Evolutionary conservation across 2,888 invertebrate genomes (phyloP).

Genomic region (Agrotis ipsilon): DNA sequence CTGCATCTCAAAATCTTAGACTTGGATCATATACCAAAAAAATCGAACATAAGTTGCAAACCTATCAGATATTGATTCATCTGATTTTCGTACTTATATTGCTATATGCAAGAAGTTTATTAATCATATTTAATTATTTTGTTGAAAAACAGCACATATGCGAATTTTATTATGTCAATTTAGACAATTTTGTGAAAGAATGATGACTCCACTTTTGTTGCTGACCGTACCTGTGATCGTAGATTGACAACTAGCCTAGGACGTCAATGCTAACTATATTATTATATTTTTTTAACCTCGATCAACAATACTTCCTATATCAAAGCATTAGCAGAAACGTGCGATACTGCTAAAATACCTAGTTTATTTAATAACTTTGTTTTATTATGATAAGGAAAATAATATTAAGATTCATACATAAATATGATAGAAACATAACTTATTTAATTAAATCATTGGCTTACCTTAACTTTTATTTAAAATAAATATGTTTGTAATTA

Average conservation of each 20-base stretch:
- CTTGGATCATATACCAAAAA: too few relatives aligned
- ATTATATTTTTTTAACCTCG: background rate
- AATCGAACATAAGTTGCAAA: too few relatives aligned
- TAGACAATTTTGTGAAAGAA: background rate
- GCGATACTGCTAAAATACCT: background rate
- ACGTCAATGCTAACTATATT: background rate
- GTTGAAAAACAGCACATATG: background rate
- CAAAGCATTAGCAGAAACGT: too few relatives aligned
- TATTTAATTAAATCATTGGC: conserved; percentile 12
- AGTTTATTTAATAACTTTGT: background rate
- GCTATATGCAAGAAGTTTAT: too few relatives aligned
- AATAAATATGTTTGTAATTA: conserved; percentile 39
- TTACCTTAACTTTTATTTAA: conserved; percentile 52
- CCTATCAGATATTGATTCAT: too few relatives aligned
- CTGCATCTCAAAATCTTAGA: too few relatives aligned
- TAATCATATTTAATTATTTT: background rate
- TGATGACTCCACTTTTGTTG: background rate
- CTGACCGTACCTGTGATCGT: background rate
- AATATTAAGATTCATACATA: background rate
- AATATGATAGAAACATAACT: background rate
- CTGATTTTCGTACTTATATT: too few relatives aligned
- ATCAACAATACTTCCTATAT: background rate
- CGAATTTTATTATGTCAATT: background rate
- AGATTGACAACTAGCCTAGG: background rate
- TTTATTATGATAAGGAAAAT: background rate